Evolutionary conservation across 2,113 vertebrate species (phyloP).

Genomic region (Odocoileus virginianus): DNA sequence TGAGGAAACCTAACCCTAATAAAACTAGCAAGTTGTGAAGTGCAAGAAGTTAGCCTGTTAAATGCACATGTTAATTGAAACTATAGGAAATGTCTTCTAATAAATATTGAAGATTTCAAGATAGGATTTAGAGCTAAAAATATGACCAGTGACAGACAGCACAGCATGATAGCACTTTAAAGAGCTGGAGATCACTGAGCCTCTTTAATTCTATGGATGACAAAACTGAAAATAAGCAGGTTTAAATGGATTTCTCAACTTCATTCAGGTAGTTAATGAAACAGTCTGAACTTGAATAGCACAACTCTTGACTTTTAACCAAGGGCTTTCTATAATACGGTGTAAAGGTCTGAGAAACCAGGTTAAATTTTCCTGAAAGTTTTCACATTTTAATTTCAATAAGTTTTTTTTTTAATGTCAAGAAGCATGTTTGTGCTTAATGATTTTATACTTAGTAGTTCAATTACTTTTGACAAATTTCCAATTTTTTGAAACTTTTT

Average conservation of each 20-base stretch:
- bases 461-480: neutral
- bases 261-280: neutral
- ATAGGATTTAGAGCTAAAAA: neutral
- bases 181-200: neutral
- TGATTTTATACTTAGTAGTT: neutral
- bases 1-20: neutral
- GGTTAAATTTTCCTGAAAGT: neutral
- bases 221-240: neutral
- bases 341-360: neutral
- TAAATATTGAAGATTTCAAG: slow-evolving; percentile 21
- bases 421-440: neutral
- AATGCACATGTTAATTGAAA: neutral
- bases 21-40: neutral
- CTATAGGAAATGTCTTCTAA: neutral
- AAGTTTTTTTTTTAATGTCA: neutral
- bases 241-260: neutral
- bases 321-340: neutral
- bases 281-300: neutral
- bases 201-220: neutral
- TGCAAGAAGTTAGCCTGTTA: neutral
- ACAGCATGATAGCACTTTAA: neutral
- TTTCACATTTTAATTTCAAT: neutral
- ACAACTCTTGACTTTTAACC: neutral
- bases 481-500: neutral
- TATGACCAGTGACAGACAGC: neutral